phyloP scores from a whole-genome alignment of 2,888 invertebrate genomes.

The Thumatha senex region DNA sequence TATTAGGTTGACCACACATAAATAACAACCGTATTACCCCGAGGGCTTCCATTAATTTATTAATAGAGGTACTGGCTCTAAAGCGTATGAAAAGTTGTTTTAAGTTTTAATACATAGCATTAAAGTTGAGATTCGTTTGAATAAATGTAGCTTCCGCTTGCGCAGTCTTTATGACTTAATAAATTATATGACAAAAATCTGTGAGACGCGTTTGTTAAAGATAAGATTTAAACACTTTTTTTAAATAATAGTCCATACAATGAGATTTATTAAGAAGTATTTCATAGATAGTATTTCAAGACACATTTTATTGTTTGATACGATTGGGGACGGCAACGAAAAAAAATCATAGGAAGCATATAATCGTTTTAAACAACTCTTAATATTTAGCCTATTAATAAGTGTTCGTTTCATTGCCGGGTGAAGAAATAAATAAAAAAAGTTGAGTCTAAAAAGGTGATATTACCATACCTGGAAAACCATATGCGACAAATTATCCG shows the following conservation, averaged over 20 bases:
- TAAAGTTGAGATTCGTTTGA: slow-evolving; percentile 6
- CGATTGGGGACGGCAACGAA: no score
- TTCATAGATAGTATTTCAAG: slow-evolving; percentile 23
- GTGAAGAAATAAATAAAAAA: no score
- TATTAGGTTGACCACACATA: slow-evolving; percentile 35
- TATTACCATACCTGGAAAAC: slow-evolving; percentile 90
- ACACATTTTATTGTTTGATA: background rate
- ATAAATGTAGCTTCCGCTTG: slow-evolving; percentile 5
- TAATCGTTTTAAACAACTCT: no score
- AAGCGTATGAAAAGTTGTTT: background rate
- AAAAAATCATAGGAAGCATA: no score
- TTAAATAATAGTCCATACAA: slow-evolving; percentile 23
- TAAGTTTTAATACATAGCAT: background rate
- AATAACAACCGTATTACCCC: slow-evolving; percentile 32
- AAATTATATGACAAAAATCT: slow-evolving; percentile 35
- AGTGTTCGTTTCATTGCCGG: no score
- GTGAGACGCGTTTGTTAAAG: slow-evolving; percentile 23
- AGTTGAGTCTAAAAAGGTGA: no score
- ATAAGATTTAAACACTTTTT: slow-evolving; percentile 25
- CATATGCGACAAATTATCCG: slow-evolving; percentile 92
- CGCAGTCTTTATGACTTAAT: slow-evolving; percentile 20
- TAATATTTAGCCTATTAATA: no score
- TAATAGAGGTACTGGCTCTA: slow-evolving; percentile 9
- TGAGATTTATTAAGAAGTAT: slow-evolving; percentile 12
- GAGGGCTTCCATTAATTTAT: slow-evolving; percentile 28